A percentile compares a stretch with the other conserved stretches of the same genome.
Evolutionary conservation across 2,113 vertebrate genomes (phyloP).

Genomic region (Malurus elegans): DNA sequence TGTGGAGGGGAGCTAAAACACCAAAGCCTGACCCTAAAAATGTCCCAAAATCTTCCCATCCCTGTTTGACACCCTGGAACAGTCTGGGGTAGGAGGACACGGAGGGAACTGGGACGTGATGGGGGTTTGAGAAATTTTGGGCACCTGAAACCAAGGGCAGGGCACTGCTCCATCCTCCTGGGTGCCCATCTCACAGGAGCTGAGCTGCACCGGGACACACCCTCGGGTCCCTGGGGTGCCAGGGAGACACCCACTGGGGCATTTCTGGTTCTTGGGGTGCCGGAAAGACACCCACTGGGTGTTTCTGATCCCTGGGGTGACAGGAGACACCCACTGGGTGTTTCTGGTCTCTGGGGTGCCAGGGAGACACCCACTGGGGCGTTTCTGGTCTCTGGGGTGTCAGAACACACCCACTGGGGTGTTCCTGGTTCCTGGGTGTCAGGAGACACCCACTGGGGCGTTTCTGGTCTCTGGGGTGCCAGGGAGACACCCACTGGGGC

Average conservation of each 20-base stretch:
- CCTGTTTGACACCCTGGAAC: accelerated
- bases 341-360: too few relatives aligned
- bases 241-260: accelerated
- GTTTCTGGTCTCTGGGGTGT: too few relatives aligned
- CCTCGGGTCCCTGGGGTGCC: accelerated
- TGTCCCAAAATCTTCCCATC: neutral
- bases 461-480: too few relatives aligned
- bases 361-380: too few relatives aligned
- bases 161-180: accelerated
- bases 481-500: too few relatives aligned
- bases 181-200: accelerated
- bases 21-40: neutral
- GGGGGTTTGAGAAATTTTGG: neutral
- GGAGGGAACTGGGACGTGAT: accelerated
- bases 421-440: too few relatives aligned
- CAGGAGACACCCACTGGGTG: too few relatives aligned
- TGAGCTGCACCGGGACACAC: neutral
- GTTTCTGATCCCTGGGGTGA: too few relatives aligned
- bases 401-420: too few relatives aligned
- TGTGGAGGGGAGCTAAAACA: neutral
- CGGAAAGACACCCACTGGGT: too few relatives aligned
- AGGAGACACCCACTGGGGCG: too few relatives aligned
- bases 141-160: accelerated
- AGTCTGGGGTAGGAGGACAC: accelerated
- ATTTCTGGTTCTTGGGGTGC: too few relatives aligned